Conservation (phyloP, 30 jellyfish, hydroid and myxozoan genomes). For the Chrysaora quinquecirrha region DNA sequence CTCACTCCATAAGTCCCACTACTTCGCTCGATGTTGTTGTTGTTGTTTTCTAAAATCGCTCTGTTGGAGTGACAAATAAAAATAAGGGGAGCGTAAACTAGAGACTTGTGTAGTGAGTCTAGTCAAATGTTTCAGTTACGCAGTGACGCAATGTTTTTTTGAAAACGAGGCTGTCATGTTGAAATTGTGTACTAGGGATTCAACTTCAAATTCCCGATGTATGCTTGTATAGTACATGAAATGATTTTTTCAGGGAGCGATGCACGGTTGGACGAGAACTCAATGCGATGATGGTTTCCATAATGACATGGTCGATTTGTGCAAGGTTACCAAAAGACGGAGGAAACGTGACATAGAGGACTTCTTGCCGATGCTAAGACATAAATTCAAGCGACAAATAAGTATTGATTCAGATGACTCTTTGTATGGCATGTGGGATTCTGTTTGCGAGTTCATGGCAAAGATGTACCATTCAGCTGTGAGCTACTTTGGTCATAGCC, state of each 20-base stretch:
- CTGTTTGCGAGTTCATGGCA: conserved; percentile 40
- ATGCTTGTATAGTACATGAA: neutral
- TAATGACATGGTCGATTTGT: conserved; percentile 58
- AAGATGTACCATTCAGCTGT: neutral
- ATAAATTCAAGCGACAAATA: conserved; percentile 43
- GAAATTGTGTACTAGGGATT: too few relatives aligned
- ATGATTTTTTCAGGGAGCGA: conserved; percentile 44
- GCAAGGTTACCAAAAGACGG: conserved; percentile 31
- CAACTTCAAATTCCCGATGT: too few relatives aligned
- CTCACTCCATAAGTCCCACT: too few relatives aligned
- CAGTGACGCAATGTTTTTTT: too few relatives aligned
- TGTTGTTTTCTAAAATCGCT: too few relatives aligned
- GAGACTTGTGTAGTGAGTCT: too few relatives aligned
- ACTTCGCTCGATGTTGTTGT: too few relatives aligned
- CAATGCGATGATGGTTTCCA: conserved; percentile 64
- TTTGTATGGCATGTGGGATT: conserved; percentile 32
- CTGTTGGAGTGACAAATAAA: too few relatives aligned
- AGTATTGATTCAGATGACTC: conserved; percentile 10
- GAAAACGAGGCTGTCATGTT: too few relatives aligned
- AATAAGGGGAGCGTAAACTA: too few relatives aligned
- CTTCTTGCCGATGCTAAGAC: conserved; percentile 51
- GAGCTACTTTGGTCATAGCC: neutral
- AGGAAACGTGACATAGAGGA: conserved; percentile 59
- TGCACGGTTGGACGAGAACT: conserved; percentile 63
- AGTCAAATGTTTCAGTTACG: too few relatives aligned